Base-by-base conservation (phyloP, 2,113 vertebrate genomes). In the Tachycineta bicolor region DNA sequence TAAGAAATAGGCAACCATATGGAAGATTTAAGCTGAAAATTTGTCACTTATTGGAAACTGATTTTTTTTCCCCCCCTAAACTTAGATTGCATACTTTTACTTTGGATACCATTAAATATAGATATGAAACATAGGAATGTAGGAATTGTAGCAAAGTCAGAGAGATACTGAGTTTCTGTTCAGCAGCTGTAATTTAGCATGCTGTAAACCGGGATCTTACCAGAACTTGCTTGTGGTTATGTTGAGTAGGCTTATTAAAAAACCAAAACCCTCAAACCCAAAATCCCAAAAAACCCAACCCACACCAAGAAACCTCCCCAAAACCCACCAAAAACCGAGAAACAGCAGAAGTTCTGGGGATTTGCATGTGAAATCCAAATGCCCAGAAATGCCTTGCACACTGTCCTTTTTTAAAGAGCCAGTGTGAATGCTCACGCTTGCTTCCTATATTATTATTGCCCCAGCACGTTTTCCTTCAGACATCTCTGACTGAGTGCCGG, bases 241-340 rank as follows among this genome's bases (percentile, higher is more conserved):
- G 22, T 56, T 73, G 53, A 83, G 29, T 37, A 41, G 22, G 7
- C 8, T 52, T 33, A 58, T 43, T 56, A 25, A 89, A 19, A 83
- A 49, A 47, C 44, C 44, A 46, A 85, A 64, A 26, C 1, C 3
- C 3, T 5, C 21, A 21, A 52, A 3, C 1, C 18, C 21, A 10
- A 85, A 76, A 59, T 5, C 13, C 44, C 34, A 0, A 50, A 76
- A 86, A 1, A 9, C 14, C 7, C 21, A 59, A 37, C 11, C 18
- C 0, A 0, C 0, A 0, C 44, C 53, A 69, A 68, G 19, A 59
- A 43, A 52, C 11, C 46, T 33, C 9, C 26, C 33, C 26, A 16
- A 68, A 76, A 21, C 6, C 22, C 53, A 37, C 44, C 26, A 37
- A 84, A 84, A 65, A 28, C 6, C 41, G 18, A 22, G 44, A 23